Evolutionary conservation across 2,888 invertebrate genomes (phyloP), one percentile per base, ranked within the genome.

Genomic region (Alsophila aescularia): DNA sequence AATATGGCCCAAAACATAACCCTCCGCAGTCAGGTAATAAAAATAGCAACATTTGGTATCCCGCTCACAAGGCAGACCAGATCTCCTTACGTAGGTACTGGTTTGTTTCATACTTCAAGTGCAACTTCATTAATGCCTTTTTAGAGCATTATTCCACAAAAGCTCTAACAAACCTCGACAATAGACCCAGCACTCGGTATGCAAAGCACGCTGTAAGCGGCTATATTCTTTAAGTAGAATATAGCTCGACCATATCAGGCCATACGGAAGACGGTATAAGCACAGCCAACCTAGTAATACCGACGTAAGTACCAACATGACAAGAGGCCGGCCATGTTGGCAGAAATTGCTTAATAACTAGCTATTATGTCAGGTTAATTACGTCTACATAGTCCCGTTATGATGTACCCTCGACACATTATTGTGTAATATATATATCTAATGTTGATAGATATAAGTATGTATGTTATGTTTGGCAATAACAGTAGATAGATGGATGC

Each of bases 301-400:
- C 34, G 57, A 39, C 32, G 21, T 58, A 42, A 24, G 40, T 59
- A 52, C 48, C 49, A 37, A 71, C 61, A 67, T 70, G 68, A 70
- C 70, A 76, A 81, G 77, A 77, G 74, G 69, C 69, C 77, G 70
- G 79, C 73, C 81, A 78, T 82, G 79, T 81, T 79, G 66, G 66
- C 67, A 67, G 78, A 75, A 83, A 86, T 85, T 85, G 84, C 85
- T 85, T 87, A 86, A 88, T 90, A 85, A 85, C 86, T 75, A 72
- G 62, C 78, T 73, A 85, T 88, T 87, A 87, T 83, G 72, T 75
- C 77, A 77, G 70, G 79, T 79, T 87, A 89, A 90, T 88, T 87
- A 86, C 78, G 29, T 39, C n/a, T 42, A 53, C 62, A 69, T 72
- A 73, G 32, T 32, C 69, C 69, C 72, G 27, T 15, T 37, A 44